Conservation (phyloP, 2,113 vertebrate species). For the Lamprotornis superbus region DNA sequence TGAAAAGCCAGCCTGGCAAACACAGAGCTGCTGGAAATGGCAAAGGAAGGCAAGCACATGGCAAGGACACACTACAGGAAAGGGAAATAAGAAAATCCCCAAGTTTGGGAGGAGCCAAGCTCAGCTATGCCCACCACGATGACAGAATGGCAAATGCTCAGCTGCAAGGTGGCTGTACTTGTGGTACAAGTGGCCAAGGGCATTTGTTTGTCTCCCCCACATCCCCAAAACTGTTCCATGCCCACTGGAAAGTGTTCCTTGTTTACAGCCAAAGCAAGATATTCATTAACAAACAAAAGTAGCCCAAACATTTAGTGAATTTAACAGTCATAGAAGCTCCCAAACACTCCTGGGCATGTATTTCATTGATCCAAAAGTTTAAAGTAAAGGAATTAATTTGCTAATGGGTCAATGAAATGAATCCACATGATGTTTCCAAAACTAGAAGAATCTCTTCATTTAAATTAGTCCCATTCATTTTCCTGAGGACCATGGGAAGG, state of each 20-base stretch:
- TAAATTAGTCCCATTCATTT: conserved; percentile 10
- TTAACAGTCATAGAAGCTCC: neutral
- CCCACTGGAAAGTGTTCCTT: neutral
- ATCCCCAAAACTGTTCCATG: too few relatives aligned
- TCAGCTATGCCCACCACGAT: neutral
- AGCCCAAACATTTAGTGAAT: neutral
- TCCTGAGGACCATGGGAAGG: neutral
- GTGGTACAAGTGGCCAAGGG: neutral
- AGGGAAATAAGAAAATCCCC: neutral
- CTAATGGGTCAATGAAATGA: neutral
- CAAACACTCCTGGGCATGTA: neutral
- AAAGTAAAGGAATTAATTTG: neutral
- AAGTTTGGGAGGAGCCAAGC: neutral
- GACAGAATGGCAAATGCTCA: neutral
- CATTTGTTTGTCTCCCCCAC: neutral
- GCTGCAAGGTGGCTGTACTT: neutral
- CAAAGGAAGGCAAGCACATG: neutral
- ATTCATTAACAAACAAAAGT: neutral
- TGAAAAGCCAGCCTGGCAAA: neutral
- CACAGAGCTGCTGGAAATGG: neutral
- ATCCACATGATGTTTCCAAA: neutral
- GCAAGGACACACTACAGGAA: fast-evolving
- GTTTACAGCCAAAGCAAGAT: neutral
- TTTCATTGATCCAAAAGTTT: neutral
- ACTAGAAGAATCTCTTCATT: neutral